Base-by-base conservation (phyloP, 2,888 invertebrate species). In the Cetonia aurata region DNA sequence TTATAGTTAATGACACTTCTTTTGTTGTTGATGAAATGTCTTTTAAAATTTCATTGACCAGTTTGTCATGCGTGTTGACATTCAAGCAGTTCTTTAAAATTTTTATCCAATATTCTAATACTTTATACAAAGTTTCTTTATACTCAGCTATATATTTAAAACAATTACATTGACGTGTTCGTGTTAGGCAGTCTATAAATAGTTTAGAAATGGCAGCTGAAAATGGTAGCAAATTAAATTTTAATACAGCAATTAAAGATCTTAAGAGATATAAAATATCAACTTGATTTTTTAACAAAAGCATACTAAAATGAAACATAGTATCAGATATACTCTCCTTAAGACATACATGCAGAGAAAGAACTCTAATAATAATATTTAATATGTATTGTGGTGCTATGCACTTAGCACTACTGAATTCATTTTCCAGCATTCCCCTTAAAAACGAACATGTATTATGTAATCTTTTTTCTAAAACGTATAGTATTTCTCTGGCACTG, bases 221-320 rank as follows among this genome's bases (percentile, higher is more conserved):
- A 67, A 72, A 73, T 25, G 72, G 75, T 62, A 76, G 62, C 59
- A 77, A 72, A 71, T 74, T 73, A 33, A 70, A 55, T 48, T 71
- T 71, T 41, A 74, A 71, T 74, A 73, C 66, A 37, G 72, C 67
- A 25, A 77, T 73, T 41, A 76, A 68, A 48, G 75, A 71, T 48
- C 73, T 55, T 13, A 77, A 53, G 25, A 77, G 67, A 60, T 73
- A 50, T n/a, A 77, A 52, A 56, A 75, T 70, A 59, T 73, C 60
- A 33, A 73, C 73, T 70, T 77, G 62, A 37, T 50, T 65, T 37
- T 41, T 65, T 37, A 65, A 50, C 41, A 65, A 50, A 33, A 65
- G 37, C 10, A 52, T 17, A 50, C 37, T 19, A 19, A 65, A 65
- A 52, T 65, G 62, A 50, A 65, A 65, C 4, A 3, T 50, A 31